phyloP scores from a whole-genome alignment of 2,113 vertebrate genomes.

The Seriola aureovittata region DNA sequence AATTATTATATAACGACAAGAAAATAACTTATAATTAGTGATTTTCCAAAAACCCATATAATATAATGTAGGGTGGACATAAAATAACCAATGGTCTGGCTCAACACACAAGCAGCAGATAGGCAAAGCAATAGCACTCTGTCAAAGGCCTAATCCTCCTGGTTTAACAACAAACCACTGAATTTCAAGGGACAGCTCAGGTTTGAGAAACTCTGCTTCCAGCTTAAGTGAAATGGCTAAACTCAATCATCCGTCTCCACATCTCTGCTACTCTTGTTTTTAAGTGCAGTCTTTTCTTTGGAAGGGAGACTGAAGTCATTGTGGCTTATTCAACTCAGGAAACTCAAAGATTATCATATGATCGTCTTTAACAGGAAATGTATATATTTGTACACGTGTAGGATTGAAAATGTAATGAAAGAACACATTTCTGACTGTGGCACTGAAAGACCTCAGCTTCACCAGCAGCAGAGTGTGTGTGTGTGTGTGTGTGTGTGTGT shows the following conservation, averaged over 20 bases:
- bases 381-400: background rate
- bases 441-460: slow-evolving; percentile 71
- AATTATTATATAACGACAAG: background rate
- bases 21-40: background rate
- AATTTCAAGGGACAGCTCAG: slow-evolving; percentile 70
- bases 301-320: background rate
- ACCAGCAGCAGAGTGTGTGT: slow-evolving; percentile 58
- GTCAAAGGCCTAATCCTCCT: slow-evolving; percentile 53
- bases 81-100: background rate
- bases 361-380: background rate
- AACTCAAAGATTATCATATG: background rate
- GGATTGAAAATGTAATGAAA: slow-evolving; percentile 40
- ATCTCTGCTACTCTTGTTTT: background rate
- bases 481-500: too few species aligned
- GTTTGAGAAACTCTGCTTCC: slow-evolving; percentile 54
- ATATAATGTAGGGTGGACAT: background rate
- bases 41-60: background rate
- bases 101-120: slow-evolving; percentile 60
- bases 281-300: background rate
- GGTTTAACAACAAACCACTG: slow-evolving; percentile 70
- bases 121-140: slow-evolving; percentile 60
- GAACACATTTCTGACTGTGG: slow-evolving; percentile 73
- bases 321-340: background rate
- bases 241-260: slow-evolving; percentile 34
- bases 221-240: slow-evolving; percentile 35